These are phyloP conservation scores for Pseudorasbora parva DNA, from an alignment of 2,113 vertebrate species.

Conservation along the genomic window DNA sequence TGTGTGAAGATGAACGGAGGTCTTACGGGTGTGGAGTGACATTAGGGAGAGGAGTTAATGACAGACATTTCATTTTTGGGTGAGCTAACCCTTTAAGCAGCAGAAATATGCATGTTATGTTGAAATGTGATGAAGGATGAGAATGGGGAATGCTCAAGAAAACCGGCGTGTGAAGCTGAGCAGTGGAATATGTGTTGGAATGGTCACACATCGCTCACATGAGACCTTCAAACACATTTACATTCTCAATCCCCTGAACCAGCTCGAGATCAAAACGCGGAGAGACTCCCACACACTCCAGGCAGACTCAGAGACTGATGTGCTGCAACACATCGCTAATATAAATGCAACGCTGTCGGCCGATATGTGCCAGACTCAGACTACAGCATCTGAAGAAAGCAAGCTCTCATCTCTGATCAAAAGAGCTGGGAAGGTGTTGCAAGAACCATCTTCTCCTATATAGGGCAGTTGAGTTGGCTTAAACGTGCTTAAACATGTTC, in stretches of 20 bases:
- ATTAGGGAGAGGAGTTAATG: too few species aligned
- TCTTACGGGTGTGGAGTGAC: too few species aligned
- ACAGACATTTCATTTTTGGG: too few species aligned
- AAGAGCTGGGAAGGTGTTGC: neutral
- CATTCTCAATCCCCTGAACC: neutral
- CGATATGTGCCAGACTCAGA: neutral
- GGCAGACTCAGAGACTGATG: neutral
- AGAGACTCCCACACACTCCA: neutral
- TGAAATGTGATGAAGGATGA: neutral
- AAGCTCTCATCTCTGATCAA: neutral
- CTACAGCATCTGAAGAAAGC: neutral
- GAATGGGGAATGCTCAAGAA: neutral
- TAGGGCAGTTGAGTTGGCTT: neutral
- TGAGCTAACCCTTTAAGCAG: too few species aligned
- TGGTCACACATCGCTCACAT: neutral
- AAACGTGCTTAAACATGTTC: neutral
- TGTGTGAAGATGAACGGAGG: too few species aligned
- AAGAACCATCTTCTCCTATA: neutral
- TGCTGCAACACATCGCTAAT: neutral
- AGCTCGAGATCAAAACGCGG: neutral
- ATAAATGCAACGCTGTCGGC: neutral
- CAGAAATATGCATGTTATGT: neutral
- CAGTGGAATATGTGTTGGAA: neutral
- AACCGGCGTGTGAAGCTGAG: neutral
- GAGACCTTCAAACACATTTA: conserved; percentile 5